phyloP scores from a whole-genome alignment of 2,888 invertebrate genomes.

The Dasysyrphus albostriatus region DNA sequence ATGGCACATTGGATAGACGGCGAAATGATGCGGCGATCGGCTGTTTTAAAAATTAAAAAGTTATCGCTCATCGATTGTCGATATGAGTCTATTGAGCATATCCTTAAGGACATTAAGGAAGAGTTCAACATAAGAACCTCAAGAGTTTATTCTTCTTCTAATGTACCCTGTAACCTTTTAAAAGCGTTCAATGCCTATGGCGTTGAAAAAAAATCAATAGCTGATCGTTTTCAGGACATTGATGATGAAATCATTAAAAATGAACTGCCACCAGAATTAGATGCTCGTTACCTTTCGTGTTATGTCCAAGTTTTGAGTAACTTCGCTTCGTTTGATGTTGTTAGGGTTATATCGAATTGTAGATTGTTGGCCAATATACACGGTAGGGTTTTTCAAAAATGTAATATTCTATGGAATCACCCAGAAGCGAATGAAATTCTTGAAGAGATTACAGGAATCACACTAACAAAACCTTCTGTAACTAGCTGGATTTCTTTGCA shows the following conservation, averaged over 20 bases:
- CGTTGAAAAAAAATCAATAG: slow-evolving; percentile 7
- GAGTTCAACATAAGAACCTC: slow-evolving; percentile 7
- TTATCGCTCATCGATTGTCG: neutral
- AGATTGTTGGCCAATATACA: slow-evolving; percentile 22
- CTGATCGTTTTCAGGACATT: neutral
- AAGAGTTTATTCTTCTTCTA: neutral
- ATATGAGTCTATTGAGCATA: neutral
- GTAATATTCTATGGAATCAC: slow-evolving; percentile 49
- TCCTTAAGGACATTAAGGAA: neutral
- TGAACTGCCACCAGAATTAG: neutral
- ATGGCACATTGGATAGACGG: slow-evolving; percentile 37
- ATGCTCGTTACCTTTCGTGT: slow-evolving; percentile 5
- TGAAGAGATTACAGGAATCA: slow-evolving; percentile 13
- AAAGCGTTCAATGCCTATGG: slow-evolving; percentile 27
- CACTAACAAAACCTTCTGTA: slow-evolving; percentile 4
- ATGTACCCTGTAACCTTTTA: neutral
- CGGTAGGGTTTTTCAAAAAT: slow-evolving; percentile 32
- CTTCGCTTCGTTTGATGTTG: slow-evolving; percentile 27
- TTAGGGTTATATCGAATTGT: slow-evolving; percentile 6
- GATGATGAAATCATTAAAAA: slow-evolving; percentile 19
- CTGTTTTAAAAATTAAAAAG: neutral
- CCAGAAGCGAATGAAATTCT: slow-evolving; percentile 3
- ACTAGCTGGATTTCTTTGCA: slow-evolving; percentile 25
- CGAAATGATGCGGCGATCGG: slow-evolving; percentile 25
- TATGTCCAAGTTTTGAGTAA: slow-evolving; percentile 10